phyloP scores from a whole-genome alignment of 2,797 vertebrate genomes.

The Sciurus carolinensis region DNA sequence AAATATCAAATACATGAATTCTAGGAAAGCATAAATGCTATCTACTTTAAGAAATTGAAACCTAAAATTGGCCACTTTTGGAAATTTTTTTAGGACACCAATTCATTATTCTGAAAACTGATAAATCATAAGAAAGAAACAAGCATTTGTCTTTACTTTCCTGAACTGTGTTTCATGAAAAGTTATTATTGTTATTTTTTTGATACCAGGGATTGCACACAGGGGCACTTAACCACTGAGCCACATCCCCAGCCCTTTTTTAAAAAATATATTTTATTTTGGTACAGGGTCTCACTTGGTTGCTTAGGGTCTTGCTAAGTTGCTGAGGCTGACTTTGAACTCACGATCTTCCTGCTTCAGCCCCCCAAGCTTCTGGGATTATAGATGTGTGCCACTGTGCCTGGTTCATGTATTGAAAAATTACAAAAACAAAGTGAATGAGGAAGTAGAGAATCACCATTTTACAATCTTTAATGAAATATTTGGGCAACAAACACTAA shows the following conservation, averaged over 20 bases:
- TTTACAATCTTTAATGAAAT: conserved; percentile 26
- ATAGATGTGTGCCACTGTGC: too few species aligned
- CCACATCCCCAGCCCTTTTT: too few species aligned
- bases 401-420: background rate
- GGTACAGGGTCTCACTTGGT: too few species aligned
- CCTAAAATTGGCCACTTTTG: background rate
- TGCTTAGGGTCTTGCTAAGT: too few species aligned
- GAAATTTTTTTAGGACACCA: background rate
- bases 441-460: background rate
- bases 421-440: background rate
- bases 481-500: background rate
- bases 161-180: background rate
- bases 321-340: too few species aligned
- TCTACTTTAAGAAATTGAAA: background rate
- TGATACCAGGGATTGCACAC: too few species aligned
- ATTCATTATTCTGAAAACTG: background rate
- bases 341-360: too few species aligned
- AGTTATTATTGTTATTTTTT: too few species aligned
- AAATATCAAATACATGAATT: conserved; percentile 7
- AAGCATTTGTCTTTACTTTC: background rate
- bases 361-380: too few species aligned
- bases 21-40: background rate
- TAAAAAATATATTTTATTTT: too few species aligned
- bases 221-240: too few species aligned
- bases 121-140: background rate